Percentiles rank a stretch among this genome's conserved stretches.
Evolutionary conservation across 2,888 invertebrate genomes (phyloP).

Genomic region (Volucella zonaria): DNA sequence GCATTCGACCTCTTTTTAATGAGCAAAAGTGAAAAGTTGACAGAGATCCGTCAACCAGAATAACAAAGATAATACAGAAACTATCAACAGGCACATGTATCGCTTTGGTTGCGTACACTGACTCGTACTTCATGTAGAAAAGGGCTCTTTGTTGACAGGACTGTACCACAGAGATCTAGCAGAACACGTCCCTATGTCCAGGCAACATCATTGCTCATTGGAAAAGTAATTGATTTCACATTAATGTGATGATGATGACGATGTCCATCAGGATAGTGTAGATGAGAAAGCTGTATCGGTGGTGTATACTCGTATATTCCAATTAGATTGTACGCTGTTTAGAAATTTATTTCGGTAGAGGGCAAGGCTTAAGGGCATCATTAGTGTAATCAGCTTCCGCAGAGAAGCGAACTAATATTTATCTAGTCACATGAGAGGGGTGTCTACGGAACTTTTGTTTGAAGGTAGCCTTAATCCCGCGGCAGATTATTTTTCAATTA

Average conservation of each 20-base stretch:
- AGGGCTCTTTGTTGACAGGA: constrained; percentile 14
- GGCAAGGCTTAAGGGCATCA: constrained; percentile 21
- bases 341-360: background rate
- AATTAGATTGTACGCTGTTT: constrained; percentile 35
- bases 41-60: constrained; percentile 40
- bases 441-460: background rate
- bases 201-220: constrained; percentile 26
- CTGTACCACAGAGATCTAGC: background rate
- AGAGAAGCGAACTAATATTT: constrained; percentile 27
- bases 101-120: background rate
- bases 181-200: constrained; percentile 3
- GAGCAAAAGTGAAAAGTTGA: constrained; percentile 52
- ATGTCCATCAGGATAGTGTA: background rate
- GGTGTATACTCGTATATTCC: background rate
- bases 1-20: constrained; percentile 7
- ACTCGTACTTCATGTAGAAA: background rate
- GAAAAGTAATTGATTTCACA: constrained; percentile 48
- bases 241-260: constrained; percentile 31
- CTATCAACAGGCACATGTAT: constrained; percentile 37
- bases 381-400: constrained; percentile 23
- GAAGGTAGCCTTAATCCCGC: background rate
- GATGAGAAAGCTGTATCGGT: constrained; percentile 9
- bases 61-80: constrained; percentile 9
- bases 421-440: background rate
- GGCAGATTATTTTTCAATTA: constrained; percentile 39